Conservation (phyloP, 2,797 vertebrate genomes). For the Notolepis coatsorum region DNA sequence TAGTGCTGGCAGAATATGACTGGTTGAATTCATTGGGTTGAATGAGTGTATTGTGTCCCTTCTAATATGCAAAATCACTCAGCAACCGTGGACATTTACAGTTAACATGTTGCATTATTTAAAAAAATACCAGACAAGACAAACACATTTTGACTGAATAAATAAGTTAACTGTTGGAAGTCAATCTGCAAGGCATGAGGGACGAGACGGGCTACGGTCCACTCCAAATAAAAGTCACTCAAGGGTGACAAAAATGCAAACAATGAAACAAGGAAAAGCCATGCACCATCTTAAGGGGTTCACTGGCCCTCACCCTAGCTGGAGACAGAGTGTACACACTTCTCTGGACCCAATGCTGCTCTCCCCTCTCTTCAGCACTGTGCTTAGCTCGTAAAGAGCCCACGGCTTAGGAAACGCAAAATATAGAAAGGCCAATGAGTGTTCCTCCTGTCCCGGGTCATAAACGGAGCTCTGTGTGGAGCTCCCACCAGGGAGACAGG, state of each 20-base stretch:
- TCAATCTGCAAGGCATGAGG: too few species aligned
- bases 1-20: constrained; percentile 17
- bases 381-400: constrained; percentile 29
- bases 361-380: constrained; percentile 38
- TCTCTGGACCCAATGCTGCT: constrained; percentile 44
- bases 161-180: background rate
- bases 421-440: constrained; percentile 70
- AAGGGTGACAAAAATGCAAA: constrained; percentile 1
- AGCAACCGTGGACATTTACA: constrained; percentile 6
- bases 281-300: constrained; percentile 25
- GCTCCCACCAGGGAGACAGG: constrained; percentile 56
- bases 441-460: constrained; percentile 63
- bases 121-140: background rate
- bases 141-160: too few species aligned
- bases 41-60: constrained; percentile 41
- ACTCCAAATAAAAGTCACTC: background rate
- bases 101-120: background rate
- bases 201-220: background rate
- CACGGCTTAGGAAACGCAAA: constrained; percentile 54
- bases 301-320: constrained; percentile 37
- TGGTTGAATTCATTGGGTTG: constrained; percentile 9
- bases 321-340: constrained; percentile 49
- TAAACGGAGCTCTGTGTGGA: constrained; percentile 76
- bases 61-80: constrained; percentile 13
- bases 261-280: background rate